Conservation (phyloP, 2,888 invertebrate species). For the Megalurothrips usitatus region DNA sequence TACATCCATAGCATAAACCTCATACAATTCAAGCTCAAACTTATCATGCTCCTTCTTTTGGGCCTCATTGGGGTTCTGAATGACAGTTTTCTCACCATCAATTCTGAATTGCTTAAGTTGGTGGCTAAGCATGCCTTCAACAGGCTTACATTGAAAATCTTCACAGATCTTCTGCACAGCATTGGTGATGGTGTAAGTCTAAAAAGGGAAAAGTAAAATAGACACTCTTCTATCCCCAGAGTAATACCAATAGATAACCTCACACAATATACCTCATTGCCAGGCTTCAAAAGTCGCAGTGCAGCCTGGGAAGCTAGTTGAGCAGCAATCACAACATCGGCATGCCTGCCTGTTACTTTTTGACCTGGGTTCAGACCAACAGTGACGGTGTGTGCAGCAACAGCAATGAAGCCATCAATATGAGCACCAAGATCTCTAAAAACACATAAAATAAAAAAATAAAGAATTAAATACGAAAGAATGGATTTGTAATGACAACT, state of each 20-base stretch:
- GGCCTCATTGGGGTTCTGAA: conserved; percentile 95
- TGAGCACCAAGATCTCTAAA: conserved; percentile 94
- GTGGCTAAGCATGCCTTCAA: conserved; percentile 94
- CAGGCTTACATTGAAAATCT: conserved; percentile 92
- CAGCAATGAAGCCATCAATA: conserved; percentile 97
- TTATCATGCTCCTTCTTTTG: conserved; percentile 97
- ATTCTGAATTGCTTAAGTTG: conserved; percentile 94
- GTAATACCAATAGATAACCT: conserved; percentile 38
- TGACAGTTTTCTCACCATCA: conserved; percentile 96
- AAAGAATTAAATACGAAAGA: conserved; percentile 35
- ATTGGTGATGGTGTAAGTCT: conserved; percentile 89
- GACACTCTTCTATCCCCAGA: background rate
- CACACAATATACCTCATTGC: conserved; percentile 64
- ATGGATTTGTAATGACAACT: conserved; percentile 30
- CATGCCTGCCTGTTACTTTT: conserved; percentile 80
- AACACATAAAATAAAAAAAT: conserved; percentile 38
- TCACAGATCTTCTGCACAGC: conserved; percentile 90
- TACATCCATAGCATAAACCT: conserved; percentile 99
- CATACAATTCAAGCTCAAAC: conserved; percentile 89
- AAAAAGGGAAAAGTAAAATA: conserved; percentile 39
- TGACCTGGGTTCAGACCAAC: conserved; percentile 71
- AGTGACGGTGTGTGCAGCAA: conserved; percentile 92
- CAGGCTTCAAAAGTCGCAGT: conserved; percentile 83
- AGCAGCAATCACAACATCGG: conserved; percentile 93
- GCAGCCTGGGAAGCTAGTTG: conserved; percentile 95